These are phyloP conservation scores for Sminthurides bifidus DNA, from an alignment of 1,140 invertebrate genomes.

Conservation along the genomic window DNA sequence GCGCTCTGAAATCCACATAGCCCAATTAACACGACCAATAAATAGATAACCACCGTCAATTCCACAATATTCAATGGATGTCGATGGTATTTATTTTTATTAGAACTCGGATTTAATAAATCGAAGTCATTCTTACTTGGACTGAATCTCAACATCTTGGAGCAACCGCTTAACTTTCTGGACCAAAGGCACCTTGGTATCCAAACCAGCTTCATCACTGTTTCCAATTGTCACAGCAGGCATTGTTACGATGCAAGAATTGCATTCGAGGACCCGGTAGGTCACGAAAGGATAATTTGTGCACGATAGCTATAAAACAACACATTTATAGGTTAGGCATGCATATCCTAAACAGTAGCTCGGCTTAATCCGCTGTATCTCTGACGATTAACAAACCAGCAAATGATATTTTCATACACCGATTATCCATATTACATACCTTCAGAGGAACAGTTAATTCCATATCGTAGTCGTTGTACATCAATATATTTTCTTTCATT, in stretches of 20 bases:
- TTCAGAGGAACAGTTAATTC: slow-evolving; percentile 73
- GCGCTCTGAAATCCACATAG: slow-evolving; percentile 72
- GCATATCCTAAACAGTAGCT: too few species aligned
- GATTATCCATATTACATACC: slow-evolving; percentile 41
- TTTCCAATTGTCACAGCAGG: slow-evolving; percentile 48
- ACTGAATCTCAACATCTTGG: slow-evolving; percentile 87
- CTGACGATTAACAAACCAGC: too few species aligned
- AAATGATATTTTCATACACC: not conserved
- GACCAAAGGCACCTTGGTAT: slow-evolving; percentile 53
- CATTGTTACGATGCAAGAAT: slow-evolving; percentile 60
- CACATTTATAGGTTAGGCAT: too few species aligned
- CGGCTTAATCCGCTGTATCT: too few species aligned
- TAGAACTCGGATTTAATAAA: slow-evolving; percentile 9
- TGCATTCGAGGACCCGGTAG: slow-evolving; percentile 62
- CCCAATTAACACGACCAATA: too few species aligned
- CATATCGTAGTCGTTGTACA: slow-evolving; percentile 79
- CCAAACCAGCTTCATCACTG: slow-evolving; percentile 46
- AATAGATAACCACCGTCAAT: too few species aligned
- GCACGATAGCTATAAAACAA: slow-evolving; percentile 60
- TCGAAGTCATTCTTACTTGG: slow-evolving; percentile 53
- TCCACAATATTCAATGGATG: too few species aligned
- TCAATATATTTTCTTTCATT: slow-evolving; percentile 94
- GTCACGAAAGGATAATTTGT: slow-evolving; percentile 77
- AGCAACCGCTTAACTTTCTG: slow-evolving; percentile 66
- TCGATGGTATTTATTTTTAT: too few species aligned